These are phyloP conservation scores for Chelmon rostratus DNA, from an alignment of 2,797 vertebrate genomes.

Conservation along the genomic window DNA sequence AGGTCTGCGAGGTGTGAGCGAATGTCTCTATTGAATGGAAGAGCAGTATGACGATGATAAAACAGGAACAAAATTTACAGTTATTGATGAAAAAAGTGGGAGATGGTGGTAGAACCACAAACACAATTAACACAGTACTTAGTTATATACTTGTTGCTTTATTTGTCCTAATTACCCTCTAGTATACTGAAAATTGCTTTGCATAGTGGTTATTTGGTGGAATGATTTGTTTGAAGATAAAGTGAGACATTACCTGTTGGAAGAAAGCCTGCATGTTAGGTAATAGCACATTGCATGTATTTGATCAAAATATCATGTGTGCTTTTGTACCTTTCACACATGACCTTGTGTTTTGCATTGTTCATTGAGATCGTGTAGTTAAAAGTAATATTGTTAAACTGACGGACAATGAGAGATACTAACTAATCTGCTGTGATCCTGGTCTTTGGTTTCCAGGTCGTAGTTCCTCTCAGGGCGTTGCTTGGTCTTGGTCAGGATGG, in stretches of 20 bases:
- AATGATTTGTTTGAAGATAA: neutral
- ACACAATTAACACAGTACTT: neutral
- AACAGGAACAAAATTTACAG: no score
- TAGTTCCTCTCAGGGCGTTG: neutral
- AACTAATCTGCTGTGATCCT: neutral
- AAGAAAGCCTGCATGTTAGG: neutral
- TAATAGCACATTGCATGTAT: neutral
- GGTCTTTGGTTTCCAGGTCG: neutral
- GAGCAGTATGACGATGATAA: no score
- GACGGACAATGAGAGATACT: neutral
- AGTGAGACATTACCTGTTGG: neutral
- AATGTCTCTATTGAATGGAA: no score
- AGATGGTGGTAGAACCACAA: neutral
- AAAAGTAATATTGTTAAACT: neutral
- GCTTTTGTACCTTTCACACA: neutral
- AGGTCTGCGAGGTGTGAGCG: no score
- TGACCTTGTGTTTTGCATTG: neutral
- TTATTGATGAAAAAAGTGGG: no score
- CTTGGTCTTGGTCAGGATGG: neutral
- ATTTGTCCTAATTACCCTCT: neutral
- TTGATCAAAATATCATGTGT: neutral
- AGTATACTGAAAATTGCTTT: neutral
- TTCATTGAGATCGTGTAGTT: neutral
- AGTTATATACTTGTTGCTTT: no score
- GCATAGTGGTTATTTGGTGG: neutral